Base-by-base conservation (phyloP, 2,113 vertebrate genomes). In the Melospiza melodia region DNA sequence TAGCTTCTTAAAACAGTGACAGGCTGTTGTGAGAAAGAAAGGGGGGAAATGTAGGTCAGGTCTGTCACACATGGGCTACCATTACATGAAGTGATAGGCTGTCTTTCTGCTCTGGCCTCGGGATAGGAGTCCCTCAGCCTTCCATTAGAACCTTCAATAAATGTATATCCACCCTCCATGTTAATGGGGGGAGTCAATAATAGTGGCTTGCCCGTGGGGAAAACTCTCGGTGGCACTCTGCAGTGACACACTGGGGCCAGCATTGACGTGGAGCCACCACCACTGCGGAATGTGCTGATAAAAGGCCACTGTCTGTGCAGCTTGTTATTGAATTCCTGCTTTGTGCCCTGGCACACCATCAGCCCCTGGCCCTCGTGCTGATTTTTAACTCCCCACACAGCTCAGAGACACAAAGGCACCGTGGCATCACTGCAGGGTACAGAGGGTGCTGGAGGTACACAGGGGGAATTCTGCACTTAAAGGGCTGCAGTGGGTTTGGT, bases 21-120 rank as follows among this genome's bases (percentile, higher is more conserved):
- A 97, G 96, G 97, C 97, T 98, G 98, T 98, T 98, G 97, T 96
- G 98, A 98, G 96, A 97, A 98, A 97, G 98, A 97, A 97, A 98
- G 97, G 94, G 97, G 95, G 96, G 97, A 97, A 98, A 99, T 99
- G 98, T 99, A 99, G 99, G 99, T 99, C 99, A 99, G 97, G 97
- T 98, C 98, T 99, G 98, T 99, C 98, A 98, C 98, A 98, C 98
- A 98, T 97, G 98, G 98, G 97, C 98, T 98, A 97, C 97, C 97
- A 98, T 99, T 98, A 98, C 97, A 96, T 95, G 97, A 98, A 98
- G 98, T 98, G 98, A 99, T 98, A 98, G 98, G 97, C 98, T 98
- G 98, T 98, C 98, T 98, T 98, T 98, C 98, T 98, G 97, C 97
- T 96, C 97, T 98, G 97, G 98, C 99, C 98, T 97, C 97, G 55